Evolutionary conservation across 2,888 invertebrate species (phyloP).

Genomic region (Synanthedon formicaeformis): DNA sequence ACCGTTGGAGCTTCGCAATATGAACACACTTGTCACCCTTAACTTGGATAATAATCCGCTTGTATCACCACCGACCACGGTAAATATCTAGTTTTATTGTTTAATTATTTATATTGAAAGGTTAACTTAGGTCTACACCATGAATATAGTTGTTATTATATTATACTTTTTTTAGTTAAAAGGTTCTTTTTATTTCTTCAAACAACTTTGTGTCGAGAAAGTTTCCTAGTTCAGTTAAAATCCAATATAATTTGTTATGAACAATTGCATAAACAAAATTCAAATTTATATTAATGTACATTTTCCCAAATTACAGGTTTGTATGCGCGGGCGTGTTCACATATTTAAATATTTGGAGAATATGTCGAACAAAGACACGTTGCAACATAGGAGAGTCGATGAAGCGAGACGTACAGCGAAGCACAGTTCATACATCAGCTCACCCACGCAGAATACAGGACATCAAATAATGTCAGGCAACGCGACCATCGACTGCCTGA

Average conservation of each 20-base stretch:
- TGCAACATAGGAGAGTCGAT: conserved; percentile 62
- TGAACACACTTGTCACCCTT: conserved; percentile 85
- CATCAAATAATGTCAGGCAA: conserved; percentile 59
- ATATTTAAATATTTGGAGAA: conserved; percentile 95
- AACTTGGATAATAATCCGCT: conserved; percentile 90
- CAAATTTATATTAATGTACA: neutral
- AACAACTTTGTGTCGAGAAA: too few relatives aligned
- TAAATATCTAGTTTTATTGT: conserved; percentile 57
- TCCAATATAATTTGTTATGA: neutral
- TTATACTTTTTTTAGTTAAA: too few relatives aligned
- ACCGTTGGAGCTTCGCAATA: conserved; percentile 88
- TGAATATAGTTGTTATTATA: too few relatives aligned
- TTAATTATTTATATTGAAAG: too few relatives aligned
- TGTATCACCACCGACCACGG: conserved; percentile 91
- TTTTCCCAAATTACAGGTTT: conserved; percentile 71
- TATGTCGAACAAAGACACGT: conserved; percentile 79
- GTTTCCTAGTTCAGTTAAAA: conserved; percentile 1
- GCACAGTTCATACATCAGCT: conserved; percentile 49
- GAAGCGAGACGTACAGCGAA: conserved; percentile 58
- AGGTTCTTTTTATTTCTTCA: too few relatives aligned
- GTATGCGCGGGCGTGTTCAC: conserved; percentile 92
- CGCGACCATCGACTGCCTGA: conserved; percentile 60
- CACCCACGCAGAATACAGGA: conserved; percentile 29
- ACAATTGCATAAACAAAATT: neutral
- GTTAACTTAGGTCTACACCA: too few relatives aligned